phyloP scores from a whole-genome alignment of 2,888 invertebrate genomes.

The Synergus gifuensis region DNA sequence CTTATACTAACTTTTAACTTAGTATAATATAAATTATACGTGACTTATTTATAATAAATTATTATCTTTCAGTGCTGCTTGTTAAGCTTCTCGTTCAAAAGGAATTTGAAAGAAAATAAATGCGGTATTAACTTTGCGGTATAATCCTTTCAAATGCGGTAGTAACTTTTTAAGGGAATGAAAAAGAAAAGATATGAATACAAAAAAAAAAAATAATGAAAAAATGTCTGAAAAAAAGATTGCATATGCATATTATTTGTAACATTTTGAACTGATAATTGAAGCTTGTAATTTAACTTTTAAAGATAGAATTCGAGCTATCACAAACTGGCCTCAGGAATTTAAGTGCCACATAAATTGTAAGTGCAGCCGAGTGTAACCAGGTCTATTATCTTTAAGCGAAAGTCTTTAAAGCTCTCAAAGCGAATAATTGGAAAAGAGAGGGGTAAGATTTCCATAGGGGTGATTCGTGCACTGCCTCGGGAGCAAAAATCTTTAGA shows the following conservation, averaged over 20 bases:
- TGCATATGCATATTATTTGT: neutral
- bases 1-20: neutral
- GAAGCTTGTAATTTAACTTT: neutral
- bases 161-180: neutral
- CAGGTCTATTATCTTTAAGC: constrained; percentile 23
- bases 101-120: neutral
- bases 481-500: constrained; percentile 56
- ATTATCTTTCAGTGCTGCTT: neutral
- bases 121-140: too few relatives aligned
- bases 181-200: neutral
- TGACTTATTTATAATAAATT: neutral
- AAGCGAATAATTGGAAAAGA: constrained; percentile 25
- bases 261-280: too few relatives aligned
- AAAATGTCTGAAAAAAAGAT: neutral
- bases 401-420: constrained; percentile 26
- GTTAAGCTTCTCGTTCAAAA: neutral
- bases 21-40: neutral
- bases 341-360: constrained; percentile 14
- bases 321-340: constrained; percentile 1
- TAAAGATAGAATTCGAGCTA: constrained; percentile 20
- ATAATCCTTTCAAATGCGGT: neutral
- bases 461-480: constrained; percentile 55
- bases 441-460: constrained; percentile 43
- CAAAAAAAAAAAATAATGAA: neutral
- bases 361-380: neutral